A percentile compares a stretch with the other conserved stretches of the same genome.
phyloP scores from a whole-genome alignment of 2,888 invertebrate genomes.

The Agriopis aurantiaria region DNA sequence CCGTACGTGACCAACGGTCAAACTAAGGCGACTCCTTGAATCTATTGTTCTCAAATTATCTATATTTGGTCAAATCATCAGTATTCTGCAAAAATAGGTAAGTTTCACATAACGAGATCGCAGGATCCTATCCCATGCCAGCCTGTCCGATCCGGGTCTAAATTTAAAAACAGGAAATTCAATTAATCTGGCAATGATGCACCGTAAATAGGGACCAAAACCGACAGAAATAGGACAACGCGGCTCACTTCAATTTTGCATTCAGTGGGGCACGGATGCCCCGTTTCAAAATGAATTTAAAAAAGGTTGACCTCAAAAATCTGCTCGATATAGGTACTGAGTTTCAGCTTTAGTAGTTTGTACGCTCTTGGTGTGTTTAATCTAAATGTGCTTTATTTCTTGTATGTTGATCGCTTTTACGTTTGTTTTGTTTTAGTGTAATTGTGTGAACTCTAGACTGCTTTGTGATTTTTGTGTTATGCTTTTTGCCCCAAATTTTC shows the following conservation, averaged over 20 bases:
- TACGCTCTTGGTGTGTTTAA: constrained; percentile 16
- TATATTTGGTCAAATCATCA: neutral
- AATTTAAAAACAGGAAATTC: constrained; percentile 84
- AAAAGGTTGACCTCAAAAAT: constrained; percentile 67
- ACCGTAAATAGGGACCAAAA: constrained; percentile 77
- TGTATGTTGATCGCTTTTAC: constrained; percentile 55
- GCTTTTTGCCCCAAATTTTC: neutral
- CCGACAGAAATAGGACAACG: constrained; percentile 68
- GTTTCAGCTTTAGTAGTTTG: constrained; percentile 49
- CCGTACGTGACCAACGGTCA: neutral
- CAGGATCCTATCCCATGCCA: constrained; percentile 16
- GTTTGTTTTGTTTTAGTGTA: constrained; percentile 36
- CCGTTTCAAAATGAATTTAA: constrained; percentile 62
- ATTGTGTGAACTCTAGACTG: constrained; percentile 11
- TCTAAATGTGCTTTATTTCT: constrained; percentile 50
- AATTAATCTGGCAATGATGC: constrained; percentile 80
- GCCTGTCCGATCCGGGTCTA: constrained; percentile 58
- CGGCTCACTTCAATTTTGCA: constrained; percentile 75
- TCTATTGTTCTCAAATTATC: neutral
- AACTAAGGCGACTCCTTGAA: neutral
- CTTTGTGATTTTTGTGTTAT: constrained; percentile 22
- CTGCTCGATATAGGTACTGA: constrained; percentile 54
- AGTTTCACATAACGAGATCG: constrained; percentile 13
- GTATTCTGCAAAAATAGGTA: neutral
- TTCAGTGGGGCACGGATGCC: constrained; percentile 52